These are phyloP conservation scores for Thereva unica DNA, from an alignment of 2,888 invertebrate species.

Conservation along the genomic window DNA sequence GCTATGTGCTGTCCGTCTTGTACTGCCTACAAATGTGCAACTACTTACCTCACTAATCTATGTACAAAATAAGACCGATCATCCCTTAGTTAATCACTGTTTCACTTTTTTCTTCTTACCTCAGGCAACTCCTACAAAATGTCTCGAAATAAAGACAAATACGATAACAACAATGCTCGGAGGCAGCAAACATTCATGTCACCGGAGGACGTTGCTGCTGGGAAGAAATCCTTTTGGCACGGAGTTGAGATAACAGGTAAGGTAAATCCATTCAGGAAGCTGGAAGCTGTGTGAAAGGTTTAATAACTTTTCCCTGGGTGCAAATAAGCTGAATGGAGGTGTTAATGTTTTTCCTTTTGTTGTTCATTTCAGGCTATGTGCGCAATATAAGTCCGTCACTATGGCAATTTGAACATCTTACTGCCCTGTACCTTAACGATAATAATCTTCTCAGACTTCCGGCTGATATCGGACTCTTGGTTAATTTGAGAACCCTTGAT, in stretches of 20 bases:
- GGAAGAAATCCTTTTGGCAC: slow-evolving; percentile 91
- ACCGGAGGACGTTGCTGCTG: slow-evolving; percentile 87
- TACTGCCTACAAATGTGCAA: slow-evolving; percentile 12
- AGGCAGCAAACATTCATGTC: slow-evolving; percentile 91
- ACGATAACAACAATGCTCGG: slow-evolving; percentile 78
- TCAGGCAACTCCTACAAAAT: slow-evolving; percentile 60
- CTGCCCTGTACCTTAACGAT: slow-evolving; percentile 93
- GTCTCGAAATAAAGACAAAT: slow-evolving; percentile 87
- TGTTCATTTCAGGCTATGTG: slow-evolving; percentile 76
- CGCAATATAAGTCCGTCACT: slow-evolving; percentile 90
- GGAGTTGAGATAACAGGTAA: slow-evolving; percentile 83
- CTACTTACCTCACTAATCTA: no score
- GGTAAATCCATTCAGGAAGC: slow-evolving; percentile 8
- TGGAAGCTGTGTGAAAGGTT: background rate
- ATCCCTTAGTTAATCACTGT: slow-evolving; percentile 13
- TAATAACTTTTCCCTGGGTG: background rate
- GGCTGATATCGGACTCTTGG: slow-evolving; percentile 83
- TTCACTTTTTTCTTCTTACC: background rate
- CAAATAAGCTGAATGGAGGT: no score
- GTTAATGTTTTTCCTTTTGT: slow-evolving; percentile 38
- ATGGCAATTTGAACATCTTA: slow-evolving; percentile 90
- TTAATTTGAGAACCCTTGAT: slow-evolving; percentile 85
- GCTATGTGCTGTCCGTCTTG: slow-evolving; percentile 28
- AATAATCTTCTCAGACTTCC: slow-evolving; percentile 92
- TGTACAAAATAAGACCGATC: slow-evolving; percentile 1